phyloP scores from a whole-genome alignment of 2,888 invertebrate species.

The Andrena trimmerana region DNA sequence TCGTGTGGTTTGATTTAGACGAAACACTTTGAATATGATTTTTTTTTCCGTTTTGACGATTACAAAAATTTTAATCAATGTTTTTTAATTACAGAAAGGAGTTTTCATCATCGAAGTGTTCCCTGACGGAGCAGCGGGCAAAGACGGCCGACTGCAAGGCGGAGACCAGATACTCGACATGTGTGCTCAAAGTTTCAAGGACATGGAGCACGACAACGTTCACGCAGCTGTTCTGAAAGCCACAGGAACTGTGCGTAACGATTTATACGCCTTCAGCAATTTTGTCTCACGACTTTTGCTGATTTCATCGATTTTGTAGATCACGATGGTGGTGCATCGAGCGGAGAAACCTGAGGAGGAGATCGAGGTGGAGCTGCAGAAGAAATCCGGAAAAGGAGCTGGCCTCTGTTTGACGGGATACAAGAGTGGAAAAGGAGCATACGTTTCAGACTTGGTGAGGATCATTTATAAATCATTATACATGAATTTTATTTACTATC shows the following conservation, averaged over 20 bases:
- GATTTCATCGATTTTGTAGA: constrained; percentile 84
- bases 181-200: constrained; percentile 92
- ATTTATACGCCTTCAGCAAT: background rate
- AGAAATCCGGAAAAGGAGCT: constrained; percentile 95
- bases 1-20: too few species aligned
- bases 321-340: constrained; percentile 93
- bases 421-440: constrained; percentile 93
- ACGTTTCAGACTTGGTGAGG: constrained; percentile 96
- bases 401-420: constrained; percentile 94
- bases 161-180: constrained; percentile 98
- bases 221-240: constrained; percentile 94
- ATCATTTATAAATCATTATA: background rate
- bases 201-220: constrained; percentile 94
- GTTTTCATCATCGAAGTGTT: constrained; percentile 97
- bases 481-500: too few species aligned
- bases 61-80: background rate
- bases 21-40: background rate
- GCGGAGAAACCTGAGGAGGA: constrained; percentile 85
- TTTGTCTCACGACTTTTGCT: background rate
- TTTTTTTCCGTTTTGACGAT: background rate
- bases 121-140: constrained; percentile 95
- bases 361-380: constrained; percentile 93
- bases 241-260: constrained; percentile 88
- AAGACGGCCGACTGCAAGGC: constrained; percentile 95
- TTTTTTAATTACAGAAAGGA: constrained; percentile 89